Base-by-base conservation (phyloP, 2,113 vertebrate genomes). In the Thunnus thynnus region DNA sequence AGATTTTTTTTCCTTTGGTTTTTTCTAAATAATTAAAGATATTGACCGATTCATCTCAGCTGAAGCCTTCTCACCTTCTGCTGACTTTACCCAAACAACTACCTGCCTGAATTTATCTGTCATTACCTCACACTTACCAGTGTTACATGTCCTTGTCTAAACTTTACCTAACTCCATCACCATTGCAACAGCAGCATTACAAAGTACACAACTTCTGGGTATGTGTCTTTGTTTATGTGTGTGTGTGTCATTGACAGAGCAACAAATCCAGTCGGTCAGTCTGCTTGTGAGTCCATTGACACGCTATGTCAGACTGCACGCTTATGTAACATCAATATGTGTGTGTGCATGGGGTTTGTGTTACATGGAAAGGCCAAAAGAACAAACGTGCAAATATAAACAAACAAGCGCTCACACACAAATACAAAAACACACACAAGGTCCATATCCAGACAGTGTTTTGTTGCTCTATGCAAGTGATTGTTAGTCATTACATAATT, bases 301-400 rank as follows among this genome's bases (percentile, higher is more conserved):
- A 90, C 13, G 18, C 66, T 72, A 77, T 80, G 64, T 84, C 80
- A 67, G 73, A 70, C 71, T 60, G 81, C 52, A 20, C 2, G 1
- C 78, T 92, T 92, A 92, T 80, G 65, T 91, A 91, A 92, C 62
- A 48, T 62, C 44, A 70, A 67, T 87, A 22, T 70, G 72, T 71
- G 70, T 61, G 65, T 67, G 9, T 27, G 68, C 57, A 32, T 77
- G 58, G 27, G 7, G 25, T 54, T 30, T 68, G 76, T 76, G 68
- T 78, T 73, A 80, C 72, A 84, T 73, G 54, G 66, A 88, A 84
- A 82, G 79, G 66, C 76, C 82, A 85, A 80, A 85, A 82, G 75
- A 78, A 82, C 84, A 86, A 88, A 78, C 11, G 20, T 75, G 22
- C 36, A 66, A 58, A 82, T 55, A 86, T 67, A 76, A 77, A 85